Evolutionary conservation across 2,888 invertebrate genomes (phyloP), one percentile per base, ranked within the genome.

Genomic region (Melinopterus prodromus): DNA sequence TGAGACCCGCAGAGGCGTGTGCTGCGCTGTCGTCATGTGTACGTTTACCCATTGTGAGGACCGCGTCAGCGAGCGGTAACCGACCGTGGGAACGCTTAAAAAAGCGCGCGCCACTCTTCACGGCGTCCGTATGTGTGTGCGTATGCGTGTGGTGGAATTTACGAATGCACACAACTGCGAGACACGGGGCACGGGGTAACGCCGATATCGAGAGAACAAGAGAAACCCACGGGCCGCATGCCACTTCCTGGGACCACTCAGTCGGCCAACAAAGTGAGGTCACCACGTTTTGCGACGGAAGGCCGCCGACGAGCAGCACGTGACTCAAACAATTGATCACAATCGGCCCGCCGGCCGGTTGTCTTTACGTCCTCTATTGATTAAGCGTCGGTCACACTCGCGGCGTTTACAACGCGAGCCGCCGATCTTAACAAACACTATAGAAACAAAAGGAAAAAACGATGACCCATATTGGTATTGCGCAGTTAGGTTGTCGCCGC

Each of bases 271-370:
- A 69, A n/a, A 69, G 16, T 77, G 77, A 77, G 77, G 77, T 77
- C 77, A 77, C 74, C 74, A 69, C 53, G 77, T 35, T 53, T 77
- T 53, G 77, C 77, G 53, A 69, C 77, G 69, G 77, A 77, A 77
- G 77, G 77, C 53, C 77, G 74, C 74, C 74, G 53, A 53, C 74
- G 77, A 16, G 14, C 69, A 53, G 77, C 77, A 77, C 77, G 77
- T 77, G 77, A 77, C 77, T 77, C 53, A 16, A 77, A 77, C 77
- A 77, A 77, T 77, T 77, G 77, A 77, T 77, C 35, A 69, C 53
- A 35, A 77, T 77, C 77, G 69, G n/a, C 16, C 26, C 72, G 35
- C 36, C 36, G 72, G 53, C 53, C 36, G 72, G 53, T 12, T 53
- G 3, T 1, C 53, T 53, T 53, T 53, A 53, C 53, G 71, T 71